Evolutionary conservation across 2,113 vertebrate genomes (phyloP), one percentile per base, ranked within the genome.

Genomic region (Azemiops feae): DNA sequence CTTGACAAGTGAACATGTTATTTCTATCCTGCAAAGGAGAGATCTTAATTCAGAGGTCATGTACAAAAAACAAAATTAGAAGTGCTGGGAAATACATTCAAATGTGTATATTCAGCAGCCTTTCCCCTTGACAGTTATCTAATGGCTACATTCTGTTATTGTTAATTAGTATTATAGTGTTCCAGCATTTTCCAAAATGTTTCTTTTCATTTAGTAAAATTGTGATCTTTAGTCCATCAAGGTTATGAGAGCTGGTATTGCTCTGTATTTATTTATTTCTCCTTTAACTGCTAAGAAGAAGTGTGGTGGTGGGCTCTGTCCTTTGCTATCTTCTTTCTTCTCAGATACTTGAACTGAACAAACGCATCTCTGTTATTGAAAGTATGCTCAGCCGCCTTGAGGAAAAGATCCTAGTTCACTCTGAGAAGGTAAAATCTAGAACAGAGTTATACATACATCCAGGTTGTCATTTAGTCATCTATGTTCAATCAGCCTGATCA

Each of bases 321-420:
- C 91, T 96, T 39, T 94, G 53, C 69, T 93, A 5, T 4, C 1
- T n/a, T 50, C 34, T 91, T 54, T 92, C 81, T 89, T 94, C 22
- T 94, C 57, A 98, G 98, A 98, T 99, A 34, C 97, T 97, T 86
- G 98, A 98, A 94, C 96, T 98, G 92, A 98, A 95, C 94, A 98
- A 98, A 91, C 97, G 97, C 47, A 98, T 98, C 98, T 98, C 96
- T 0, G 98, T 98, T 91, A 98, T 98, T 0, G 98, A 98, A 94
- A 96, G 93, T 90, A 95, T 98, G 94, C 97, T 98, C 95, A 98
- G 95, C 95, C 97, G 97, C 27, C 97, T 98, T 97, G 98, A 98
- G 95, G 98, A 98, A 96, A 98, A 98, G 96, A 98, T 98, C 30
- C 94, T 97, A 14, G 92, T 96, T 3, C 90, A 94, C 12, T 93